Percentiles rank a stretch among this genome's conserved stretches.
phyloP scores from a whole-genome alignment of 2,888 invertebrate species.

The Acanthosoma haemorrhoidale region DNA sequence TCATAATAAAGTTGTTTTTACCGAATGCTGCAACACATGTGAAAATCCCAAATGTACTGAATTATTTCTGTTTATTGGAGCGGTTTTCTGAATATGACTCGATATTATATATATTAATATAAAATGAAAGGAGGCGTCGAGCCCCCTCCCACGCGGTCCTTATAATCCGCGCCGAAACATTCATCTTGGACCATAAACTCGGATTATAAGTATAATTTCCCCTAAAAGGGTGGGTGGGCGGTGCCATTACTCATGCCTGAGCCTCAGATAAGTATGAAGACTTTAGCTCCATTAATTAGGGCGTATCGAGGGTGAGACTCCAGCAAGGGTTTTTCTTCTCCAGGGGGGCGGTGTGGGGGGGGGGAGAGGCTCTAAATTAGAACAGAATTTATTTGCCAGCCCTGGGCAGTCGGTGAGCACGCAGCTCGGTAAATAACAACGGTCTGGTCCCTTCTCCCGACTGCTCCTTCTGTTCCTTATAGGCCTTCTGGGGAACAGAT shows the following conservation, averaged over 20 bases:
- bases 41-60: too few species aligned
- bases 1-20: too few species aligned
- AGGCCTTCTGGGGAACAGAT: too few species aligned
- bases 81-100: too few species aligned
- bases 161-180: background rate
- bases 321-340: background rate
- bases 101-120: too few species aligned
- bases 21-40: too few species aligned
- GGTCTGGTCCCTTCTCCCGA: background rate
- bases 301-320: too few species aligned
- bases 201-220: background rate
- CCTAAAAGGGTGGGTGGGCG: background rate
- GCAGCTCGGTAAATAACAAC: slow-evolving; percentile 8
- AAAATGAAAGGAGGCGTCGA: background rate
- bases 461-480: too few species aligned
- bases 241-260: background rate
- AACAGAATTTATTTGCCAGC: background rate
- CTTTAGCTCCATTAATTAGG: slow-evolving; percentile 13
- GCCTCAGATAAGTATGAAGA: background rate
- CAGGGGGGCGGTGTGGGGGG: too few species aligned
- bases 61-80: too few species aligned
- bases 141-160: background rate
- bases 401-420: background rate
- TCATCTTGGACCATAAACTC: too few species aligned
- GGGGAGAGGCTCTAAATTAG: background rate